Percentiles rank a stretch among this genome's conserved stretches.
Evolutionary conservation across 2,113 vertebrate species (phyloP).

Genomic region (Calypte anna): DNA sequence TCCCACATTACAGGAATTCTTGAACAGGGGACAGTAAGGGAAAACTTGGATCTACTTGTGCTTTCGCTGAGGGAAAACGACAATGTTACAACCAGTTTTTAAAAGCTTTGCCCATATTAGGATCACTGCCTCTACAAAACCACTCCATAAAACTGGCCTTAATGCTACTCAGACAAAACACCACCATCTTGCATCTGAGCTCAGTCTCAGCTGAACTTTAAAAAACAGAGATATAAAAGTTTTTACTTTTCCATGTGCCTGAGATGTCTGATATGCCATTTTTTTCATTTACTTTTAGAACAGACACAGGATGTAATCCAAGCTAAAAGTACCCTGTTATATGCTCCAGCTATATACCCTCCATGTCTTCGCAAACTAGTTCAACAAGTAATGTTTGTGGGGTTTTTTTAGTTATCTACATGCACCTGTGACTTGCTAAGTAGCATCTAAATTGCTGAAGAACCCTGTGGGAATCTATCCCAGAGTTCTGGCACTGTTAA

Average conservation of each 20-base stretch:
- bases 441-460: neutral
- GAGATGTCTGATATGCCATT: neutral
- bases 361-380: neutral
- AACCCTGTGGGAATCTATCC: neutral
- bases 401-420: neutral
- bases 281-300: neutral
- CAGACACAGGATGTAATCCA: neutral
- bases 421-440: neutral
- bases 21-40: neutral
- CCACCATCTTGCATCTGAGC: neutral
- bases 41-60: neutral
- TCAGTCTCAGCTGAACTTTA: neutral
- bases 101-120: neutral
- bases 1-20: neutral
- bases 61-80: neutral
- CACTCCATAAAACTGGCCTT: neutral
- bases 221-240: neutral
- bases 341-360: neutral
- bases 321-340: neutral
- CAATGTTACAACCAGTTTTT: neutral
- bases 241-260: neutral
- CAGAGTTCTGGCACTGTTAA: rapidly evolving
- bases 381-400: neutral
- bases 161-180: neutral
- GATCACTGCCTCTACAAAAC: neutral